phyloP scores from a whole-genome alignment of 1,140 invertebrate genomes.

The Paraescarpia echinospica region DNA sequence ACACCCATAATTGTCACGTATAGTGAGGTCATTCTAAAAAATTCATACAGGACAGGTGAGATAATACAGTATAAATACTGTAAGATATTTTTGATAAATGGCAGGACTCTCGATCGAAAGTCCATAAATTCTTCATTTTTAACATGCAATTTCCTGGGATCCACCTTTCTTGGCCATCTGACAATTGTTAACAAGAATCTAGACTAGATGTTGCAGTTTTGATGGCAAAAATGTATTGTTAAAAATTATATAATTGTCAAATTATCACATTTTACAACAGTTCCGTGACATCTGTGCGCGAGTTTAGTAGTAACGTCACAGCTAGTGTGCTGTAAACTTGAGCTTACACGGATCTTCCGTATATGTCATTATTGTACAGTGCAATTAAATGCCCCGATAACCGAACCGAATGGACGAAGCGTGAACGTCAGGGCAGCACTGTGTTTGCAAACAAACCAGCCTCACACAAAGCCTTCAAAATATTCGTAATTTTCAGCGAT shows the following conservation, averaged over 20 bases:
- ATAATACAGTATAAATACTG: too few species aligned
- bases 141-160: too few species aligned
- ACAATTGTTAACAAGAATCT: too few species aligned
- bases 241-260: not conserved
- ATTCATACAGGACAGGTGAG: too few species aligned
- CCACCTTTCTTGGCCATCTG: too few species aligned
- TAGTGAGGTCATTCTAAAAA: too few species aligned
- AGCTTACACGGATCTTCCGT: not conserved
- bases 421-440: conserved; percentile 29
- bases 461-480: conserved; percentile 23
- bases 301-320: not conserved
- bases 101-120: too few species aligned
- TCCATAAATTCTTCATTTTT: too few species aligned
- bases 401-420: conserved; percentile 27
- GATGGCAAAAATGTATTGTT: not conserved
- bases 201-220: not conserved
- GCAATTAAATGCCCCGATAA: conserved; percentile 31
- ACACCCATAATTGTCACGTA: too few species aligned
- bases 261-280: not conserved
- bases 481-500: conserved; percentile 18
- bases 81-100: too few species aligned
- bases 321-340: not conserved
- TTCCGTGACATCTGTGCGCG: not conserved
- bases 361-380: conserved; percentile 16
- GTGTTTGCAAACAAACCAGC: conserved; percentile 22